Conservation (phyloP, 2,797 vertebrate genomes). For the Benthosema pterotum region DNA sequence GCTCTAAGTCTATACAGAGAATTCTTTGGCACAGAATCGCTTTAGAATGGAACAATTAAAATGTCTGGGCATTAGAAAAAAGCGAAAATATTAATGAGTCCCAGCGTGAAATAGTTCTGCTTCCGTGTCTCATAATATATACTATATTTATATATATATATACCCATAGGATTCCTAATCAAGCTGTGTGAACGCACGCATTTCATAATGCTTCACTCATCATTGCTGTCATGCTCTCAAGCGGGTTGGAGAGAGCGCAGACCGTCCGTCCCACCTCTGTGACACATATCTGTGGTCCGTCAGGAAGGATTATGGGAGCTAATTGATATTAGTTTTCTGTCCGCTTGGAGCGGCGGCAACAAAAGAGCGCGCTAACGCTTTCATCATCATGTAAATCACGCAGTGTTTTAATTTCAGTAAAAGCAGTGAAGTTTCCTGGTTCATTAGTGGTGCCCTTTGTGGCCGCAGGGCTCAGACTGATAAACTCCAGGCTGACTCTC, state of each 20-base stretch:
- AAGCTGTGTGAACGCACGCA: neutral
- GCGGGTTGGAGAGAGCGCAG: constrained; percentile 15
- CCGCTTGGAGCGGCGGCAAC: constrained; percentile 43
- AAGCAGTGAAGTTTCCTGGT: constrained; percentile 33
- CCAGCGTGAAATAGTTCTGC: no score
- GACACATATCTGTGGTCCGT: constrained; percentile 39
- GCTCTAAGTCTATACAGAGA: no score
- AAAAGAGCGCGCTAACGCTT: constrained; percentile 35
- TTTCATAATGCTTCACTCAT: constrained; percentile 33
- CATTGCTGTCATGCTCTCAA: constrained; percentile 36
- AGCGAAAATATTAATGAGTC: no score
- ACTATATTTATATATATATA: no score
- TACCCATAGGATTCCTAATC: neutral
- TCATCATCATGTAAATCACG: constrained; percentile 57
- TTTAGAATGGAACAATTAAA: no score
- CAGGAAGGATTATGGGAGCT: constrained; percentile 39
- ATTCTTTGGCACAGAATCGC: no score
- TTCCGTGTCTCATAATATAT: no score
- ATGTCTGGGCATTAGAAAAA: no score
- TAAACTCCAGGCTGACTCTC: constrained; percentile 30
- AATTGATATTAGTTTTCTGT: constrained; percentile 63
- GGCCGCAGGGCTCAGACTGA: constrained; percentile 26
- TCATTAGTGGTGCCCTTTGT: constrained; percentile 50
- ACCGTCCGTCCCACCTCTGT: neutral
- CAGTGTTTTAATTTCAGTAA: constrained; percentile 45